Percentiles rank a stretch among this genome's conserved stretches.
These are phyloP conservation scores for Mylabris sibirica DNA, from an alignment of 2,888 invertebrate species.

Conservation along the genomic window DNA sequence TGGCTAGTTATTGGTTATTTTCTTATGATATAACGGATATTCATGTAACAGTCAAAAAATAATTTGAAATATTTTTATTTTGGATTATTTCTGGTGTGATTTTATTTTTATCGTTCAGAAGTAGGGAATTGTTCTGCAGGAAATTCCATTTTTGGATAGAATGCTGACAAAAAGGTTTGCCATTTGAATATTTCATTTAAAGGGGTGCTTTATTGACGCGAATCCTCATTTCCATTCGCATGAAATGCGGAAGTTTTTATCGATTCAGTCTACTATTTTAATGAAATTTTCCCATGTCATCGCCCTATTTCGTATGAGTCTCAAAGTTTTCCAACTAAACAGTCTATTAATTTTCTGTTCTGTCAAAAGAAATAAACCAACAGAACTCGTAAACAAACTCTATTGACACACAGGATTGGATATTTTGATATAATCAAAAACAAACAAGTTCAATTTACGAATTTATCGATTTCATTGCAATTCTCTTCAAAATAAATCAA, in stretches of 20 bases:
- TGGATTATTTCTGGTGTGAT: background rate
- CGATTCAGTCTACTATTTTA: constrained; percentile 1
- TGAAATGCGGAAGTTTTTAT: background rate
- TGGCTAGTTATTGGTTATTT: background rate
- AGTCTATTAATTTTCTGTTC: background rate
- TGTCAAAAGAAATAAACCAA: background rate
- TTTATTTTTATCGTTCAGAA: constrained; percentile 4
- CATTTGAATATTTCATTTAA: background rate
- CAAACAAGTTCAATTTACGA: too few species aligned
- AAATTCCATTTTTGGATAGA: background rate
- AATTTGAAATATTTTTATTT: background rate
- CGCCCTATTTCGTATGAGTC: background rate
- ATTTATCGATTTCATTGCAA: too few species aligned
- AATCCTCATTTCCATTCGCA: background rate
- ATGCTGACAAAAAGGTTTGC: background rate
- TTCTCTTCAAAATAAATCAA: background rate
- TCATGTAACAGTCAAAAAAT: background rate
- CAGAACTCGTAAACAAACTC: background rate
- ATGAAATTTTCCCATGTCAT: constrained; percentile 2
- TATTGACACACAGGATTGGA: too few species aligned
- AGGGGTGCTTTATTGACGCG: background rate
- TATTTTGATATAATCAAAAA: too few species aligned
- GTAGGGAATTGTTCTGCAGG: background rate
- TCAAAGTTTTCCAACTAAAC: background rate
- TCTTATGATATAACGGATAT: background rate